These are phyloP conservation scores for Gadopsis bispinosus DNA, from an alignment of 2,797 vertebrate genomes.

Conservation along the genomic window DNA sequence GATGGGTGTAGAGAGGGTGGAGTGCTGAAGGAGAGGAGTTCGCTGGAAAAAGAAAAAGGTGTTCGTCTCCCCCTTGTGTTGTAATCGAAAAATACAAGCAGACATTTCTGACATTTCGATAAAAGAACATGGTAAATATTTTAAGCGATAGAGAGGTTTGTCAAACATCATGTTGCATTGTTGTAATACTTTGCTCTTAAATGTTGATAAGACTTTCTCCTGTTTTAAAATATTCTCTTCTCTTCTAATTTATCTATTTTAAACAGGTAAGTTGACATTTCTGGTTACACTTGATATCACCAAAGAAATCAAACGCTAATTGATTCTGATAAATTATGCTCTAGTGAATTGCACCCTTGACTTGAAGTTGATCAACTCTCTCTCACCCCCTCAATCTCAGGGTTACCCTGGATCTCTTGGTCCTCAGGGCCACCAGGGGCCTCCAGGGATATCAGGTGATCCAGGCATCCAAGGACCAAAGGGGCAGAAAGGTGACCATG, in stretches of 20 bases:
- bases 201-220: not conserved
- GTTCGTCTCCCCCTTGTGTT: slow-evolving; percentile 71
- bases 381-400: slow-evolving; percentile 71
- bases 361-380: not conserved
- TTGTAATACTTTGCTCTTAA: slow-evolving; percentile 48
- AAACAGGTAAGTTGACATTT: slow-evolving; percentile 21
- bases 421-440: slow-evolving; percentile 87
- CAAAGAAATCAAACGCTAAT: not conserved
- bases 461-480: slow-evolving; percentile 90
- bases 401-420: slow-evolving; percentile 91
- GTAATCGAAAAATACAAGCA: slow-evolving; percentile 1
- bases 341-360: not conserved
- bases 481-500: slow-evolving; percentile 92
- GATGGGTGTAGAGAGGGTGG: slow-evolving; percentile 48
- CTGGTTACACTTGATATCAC: not conserved
- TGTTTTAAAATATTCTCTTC: slow-evolving; percentile 5
- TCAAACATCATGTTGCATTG: slow-evolving; percentile 12
- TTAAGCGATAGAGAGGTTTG: not conserved
- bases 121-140: not conserved
- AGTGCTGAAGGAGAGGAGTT: not conserved
- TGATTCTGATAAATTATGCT: not conserved
- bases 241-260: not conserved
- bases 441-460: slow-evolving; percentile 89
- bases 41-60: not conserved
- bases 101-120: not conserved